Evolutionary conservation across 2,797 vertebrate genomes (phyloP).

Genomic region (Neopelma chrysocephalum): DNA sequence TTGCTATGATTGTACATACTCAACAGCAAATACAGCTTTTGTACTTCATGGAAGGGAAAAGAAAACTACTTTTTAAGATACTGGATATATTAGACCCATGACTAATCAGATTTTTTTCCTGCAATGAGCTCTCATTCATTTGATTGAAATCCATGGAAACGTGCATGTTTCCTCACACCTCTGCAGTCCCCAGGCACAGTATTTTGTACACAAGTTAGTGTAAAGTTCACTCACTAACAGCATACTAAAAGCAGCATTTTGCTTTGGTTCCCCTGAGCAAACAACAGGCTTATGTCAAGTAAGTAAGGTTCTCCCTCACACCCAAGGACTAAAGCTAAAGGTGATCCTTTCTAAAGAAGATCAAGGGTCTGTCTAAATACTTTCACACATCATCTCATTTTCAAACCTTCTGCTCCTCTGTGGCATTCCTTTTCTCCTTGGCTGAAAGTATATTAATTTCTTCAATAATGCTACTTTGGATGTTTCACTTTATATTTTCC

Average conservation of each 20-base stretch:
- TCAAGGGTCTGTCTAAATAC: neutral
- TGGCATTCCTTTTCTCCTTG: neutral
- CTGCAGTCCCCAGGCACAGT: neutral
- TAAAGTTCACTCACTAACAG: neutral
- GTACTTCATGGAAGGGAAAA: neutral
- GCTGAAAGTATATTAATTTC: neutral
- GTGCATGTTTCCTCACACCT: neutral
- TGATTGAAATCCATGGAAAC: neutral
- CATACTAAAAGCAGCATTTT: neutral
- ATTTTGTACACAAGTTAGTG: neutral
- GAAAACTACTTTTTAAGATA: neutral
- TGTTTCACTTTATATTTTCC: neutral
- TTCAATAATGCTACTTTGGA: neutral
- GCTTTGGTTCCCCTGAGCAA: neutral
- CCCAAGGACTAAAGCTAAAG: neutral
- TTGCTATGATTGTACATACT: constrained; percentile 25
- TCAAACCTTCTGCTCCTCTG: neutral
- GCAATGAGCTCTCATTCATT: neutral
- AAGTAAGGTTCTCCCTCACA: neutral
- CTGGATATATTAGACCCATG: neutral
- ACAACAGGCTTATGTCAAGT: neutral
- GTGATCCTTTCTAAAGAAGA: neutral
- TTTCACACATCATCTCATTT: neutral
- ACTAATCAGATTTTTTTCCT: neutral
- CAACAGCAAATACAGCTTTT: constrained; percentile 23